These are phyloP conservation scores for Reticulitermes lucifugus DNA, from an alignment of 2,888 invertebrate genomes.

Conservation along the genomic window DNA sequence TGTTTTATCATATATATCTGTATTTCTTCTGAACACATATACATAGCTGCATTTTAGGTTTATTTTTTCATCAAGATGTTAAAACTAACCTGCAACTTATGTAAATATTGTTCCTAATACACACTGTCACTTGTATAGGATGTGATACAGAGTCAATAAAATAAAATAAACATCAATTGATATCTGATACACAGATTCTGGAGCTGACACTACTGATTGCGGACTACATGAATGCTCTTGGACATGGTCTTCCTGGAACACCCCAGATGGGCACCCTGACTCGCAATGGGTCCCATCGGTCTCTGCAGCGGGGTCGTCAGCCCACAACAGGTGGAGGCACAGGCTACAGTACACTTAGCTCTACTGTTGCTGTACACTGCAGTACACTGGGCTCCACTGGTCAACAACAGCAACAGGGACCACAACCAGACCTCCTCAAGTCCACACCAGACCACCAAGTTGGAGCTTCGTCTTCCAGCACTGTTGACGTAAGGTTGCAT, in stretches of 20 bases:
- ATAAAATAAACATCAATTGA: too few species aligned
- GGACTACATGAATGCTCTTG: constrained; percentile 92
- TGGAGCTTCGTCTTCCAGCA: constrained; percentile 57
- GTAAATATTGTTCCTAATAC: too few species aligned
- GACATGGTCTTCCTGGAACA: constrained; percentile 79
- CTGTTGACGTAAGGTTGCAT: constrained; percentile 62
- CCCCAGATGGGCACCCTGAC: constrained; percentile 85
- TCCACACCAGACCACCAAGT: constrained; percentile 87
- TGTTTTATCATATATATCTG: too few species aligned
- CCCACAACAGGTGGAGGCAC: constrained; percentile 55
- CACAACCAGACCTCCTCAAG: constrained; percentile 85
- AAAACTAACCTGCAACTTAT: too few species aligned
- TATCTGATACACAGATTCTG: constrained; percentile 72
- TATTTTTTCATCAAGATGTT: too few species aligned
- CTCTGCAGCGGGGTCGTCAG: constrained; percentile 61
- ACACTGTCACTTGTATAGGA: too few species aligned
- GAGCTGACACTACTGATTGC: constrained; percentile 92
- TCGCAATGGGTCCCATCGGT: constrained; percentile 76
- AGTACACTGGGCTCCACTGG: constrained; percentile 2
- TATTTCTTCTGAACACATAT: too few species aligned
- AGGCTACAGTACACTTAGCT: constrained; percentile 34
- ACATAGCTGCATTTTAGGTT: too few species aligned
- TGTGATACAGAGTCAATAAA: too few species aligned
- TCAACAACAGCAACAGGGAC: constrained; percentile 37
- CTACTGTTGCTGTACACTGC: constrained; percentile 22